These are phyloP conservation scores for Mohoua ochrocephala DNA, from an alignment of 2,113 vertebrate genomes.

Conservation along the genomic window DNA sequence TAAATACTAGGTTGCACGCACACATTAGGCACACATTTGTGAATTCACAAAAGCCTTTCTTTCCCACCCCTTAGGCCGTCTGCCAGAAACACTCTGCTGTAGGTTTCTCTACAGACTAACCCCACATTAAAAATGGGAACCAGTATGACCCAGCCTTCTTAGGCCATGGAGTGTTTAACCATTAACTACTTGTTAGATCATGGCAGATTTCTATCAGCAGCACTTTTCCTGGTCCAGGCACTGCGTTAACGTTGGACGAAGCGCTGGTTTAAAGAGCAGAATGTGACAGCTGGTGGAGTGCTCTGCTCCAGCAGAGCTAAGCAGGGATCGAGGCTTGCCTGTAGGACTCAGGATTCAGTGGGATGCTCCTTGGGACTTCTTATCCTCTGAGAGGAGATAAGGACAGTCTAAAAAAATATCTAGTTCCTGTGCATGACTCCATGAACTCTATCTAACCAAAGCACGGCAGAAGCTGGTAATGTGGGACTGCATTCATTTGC, in stretches of 20 bases:
- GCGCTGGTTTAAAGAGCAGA: neutral
- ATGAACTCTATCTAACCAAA: neutral
- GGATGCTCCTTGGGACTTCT: neutral
- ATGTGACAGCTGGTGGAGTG: neutral
- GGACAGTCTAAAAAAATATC: neutral
- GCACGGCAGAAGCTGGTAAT: neutral
- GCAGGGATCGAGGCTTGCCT: neutral
- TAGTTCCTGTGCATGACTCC: neutral
- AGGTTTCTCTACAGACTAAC: neutral
- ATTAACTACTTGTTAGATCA: neutral
- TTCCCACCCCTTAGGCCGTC: neutral
- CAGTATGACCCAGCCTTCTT: neutral
- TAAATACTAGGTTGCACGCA: neutral
- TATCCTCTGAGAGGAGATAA: neutral
- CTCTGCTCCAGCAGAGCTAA: neutral
- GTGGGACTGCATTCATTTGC: neutral
- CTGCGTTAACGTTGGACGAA: neutral
- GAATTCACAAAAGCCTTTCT: neutral
- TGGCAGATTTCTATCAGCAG: neutral
- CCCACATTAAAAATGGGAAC: neutral
- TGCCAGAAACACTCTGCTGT: neutral
- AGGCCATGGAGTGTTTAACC: neutral
- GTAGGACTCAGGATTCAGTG: neutral
- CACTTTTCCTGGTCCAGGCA: neutral
- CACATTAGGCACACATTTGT: neutral